These are phyloP conservation scores for Akabosia matsudoensis DNA, from an alignment of 1,140 invertebrate species.

Conservation along the genomic window DNA sequence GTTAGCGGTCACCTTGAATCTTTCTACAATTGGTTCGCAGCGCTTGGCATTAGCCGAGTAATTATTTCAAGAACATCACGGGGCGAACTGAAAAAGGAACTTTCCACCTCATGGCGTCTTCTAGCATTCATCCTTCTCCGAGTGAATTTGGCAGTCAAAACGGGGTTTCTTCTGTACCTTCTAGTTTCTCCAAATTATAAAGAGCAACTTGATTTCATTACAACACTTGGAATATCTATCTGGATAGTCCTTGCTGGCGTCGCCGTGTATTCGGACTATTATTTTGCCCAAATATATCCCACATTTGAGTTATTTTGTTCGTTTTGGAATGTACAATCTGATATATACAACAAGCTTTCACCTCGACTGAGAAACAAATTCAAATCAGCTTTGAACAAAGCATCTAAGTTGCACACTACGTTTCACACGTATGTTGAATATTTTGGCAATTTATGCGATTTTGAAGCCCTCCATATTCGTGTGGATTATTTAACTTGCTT, in stretches of 20 bases:
- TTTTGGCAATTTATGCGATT: not conserved
- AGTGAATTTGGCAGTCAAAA: not conserved
- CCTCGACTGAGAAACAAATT: not conserved
- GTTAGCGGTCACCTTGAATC: not conserved
- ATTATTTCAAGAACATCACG: not conserved
- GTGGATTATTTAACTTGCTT: not conserved
- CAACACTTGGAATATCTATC: not conserved
- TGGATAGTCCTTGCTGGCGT: conserved; percentile 1
- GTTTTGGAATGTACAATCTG: not conserved
- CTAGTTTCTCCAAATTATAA: not conserved
- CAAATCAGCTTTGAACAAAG: not conserved
- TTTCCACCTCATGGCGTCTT: not conserved
- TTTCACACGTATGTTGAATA: not conserved
- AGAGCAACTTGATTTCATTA: not conserved
- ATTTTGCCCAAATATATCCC: conserved; percentile 8
- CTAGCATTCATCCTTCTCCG: not conserved
- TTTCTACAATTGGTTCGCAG: not conserved
- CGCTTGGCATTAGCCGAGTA: conserved; percentile 1
- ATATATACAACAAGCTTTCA: not conserved
- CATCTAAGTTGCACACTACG: not conserved
- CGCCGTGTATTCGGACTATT: conserved; percentile 4
- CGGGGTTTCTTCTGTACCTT: not conserved
- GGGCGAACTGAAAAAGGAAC: not conserved
- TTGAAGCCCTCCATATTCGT: not conserved
- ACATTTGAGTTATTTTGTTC: conserved; percentile 7